phyloP scores from a whole-genome alignment of 2,888 invertebrate species.

The Tipula unca region DNA sequence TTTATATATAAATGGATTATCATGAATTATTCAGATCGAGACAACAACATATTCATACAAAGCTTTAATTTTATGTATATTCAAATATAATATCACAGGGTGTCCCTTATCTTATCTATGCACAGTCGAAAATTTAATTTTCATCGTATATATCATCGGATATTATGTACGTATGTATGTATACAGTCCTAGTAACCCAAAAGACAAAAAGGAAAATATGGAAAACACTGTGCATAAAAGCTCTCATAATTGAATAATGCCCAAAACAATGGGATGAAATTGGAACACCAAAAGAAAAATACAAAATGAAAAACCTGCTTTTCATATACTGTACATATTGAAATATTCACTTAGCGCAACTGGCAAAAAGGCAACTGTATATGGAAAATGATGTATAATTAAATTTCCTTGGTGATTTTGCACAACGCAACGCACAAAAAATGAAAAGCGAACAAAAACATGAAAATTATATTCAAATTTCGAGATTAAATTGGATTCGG shows the following conservation, averaged over 20 bases:
- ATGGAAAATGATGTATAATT: background rate
- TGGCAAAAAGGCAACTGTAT: background rate
- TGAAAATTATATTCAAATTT: constrained; percentile 8
- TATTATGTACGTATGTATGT: background rate
- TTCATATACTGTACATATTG: background rate
- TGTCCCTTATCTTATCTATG: background rate
- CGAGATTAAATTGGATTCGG: background rate
- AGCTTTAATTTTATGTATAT: background rate
- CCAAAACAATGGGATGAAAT: background rate
- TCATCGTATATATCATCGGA: background rate
- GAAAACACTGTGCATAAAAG: background rate
- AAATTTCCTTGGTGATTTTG: background rate
- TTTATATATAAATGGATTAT: background rate
- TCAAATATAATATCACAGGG: background rate
- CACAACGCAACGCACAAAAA: background rate
- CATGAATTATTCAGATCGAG: background rate
- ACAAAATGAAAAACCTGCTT: background rate
- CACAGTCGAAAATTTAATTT: no score
- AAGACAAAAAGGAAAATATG: background rate
- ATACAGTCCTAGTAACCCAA: background rate
- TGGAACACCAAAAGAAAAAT: background rate
- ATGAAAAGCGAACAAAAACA: background rate
- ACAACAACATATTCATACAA: background rate
- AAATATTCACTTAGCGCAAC: background rate
- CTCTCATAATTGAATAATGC: background rate